These are phyloP conservation scores for Acronicta leporina DNA, from an alignment of 2,888 invertebrate species.

Conservation along the genomic window DNA sequence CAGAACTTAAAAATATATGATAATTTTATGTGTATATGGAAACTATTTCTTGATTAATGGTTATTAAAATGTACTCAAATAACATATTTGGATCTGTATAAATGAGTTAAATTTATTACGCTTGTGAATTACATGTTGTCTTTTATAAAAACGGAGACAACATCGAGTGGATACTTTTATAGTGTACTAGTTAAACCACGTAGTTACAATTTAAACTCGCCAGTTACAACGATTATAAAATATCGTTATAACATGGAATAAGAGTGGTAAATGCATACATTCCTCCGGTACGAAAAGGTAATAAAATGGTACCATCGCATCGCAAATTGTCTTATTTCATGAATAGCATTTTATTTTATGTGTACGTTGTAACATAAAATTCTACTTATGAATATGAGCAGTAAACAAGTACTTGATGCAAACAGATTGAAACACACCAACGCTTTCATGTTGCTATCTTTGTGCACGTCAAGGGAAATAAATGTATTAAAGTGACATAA, in stretches of 20 bases:
- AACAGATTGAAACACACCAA: constrained; percentile 40
- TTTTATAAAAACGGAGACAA: constrained; percentile 35
- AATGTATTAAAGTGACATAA: constrained; percentile 7
- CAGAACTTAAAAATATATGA: too few relatives aligned
- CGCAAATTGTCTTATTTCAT: constrained; percentile 67
- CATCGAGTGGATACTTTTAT: constrained; percentile 19
- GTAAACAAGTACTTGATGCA: constrained; percentile 47
- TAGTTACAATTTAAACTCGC: constrained; percentile 62
- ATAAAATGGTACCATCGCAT: constrained; percentile 63
- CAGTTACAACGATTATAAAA: constrained; percentile 58
- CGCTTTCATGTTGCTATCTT: constrained; percentile 28
- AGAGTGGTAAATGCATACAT: constrained; percentile 40
- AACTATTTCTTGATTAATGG: too few relatives aligned
- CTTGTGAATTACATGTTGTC: constrained; percentile 17
- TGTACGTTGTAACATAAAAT: constrained; percentile 60
- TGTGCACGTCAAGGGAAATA: constrained; percentile 8
- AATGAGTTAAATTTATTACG: background rate
- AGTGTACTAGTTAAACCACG: constrained; percentile 43
- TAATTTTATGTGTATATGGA: too few relatives aligned
- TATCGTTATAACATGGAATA: constrained; percentile 36
- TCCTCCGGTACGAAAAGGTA: constrained; percentile 48
- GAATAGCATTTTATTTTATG: constrained; percentile 65
- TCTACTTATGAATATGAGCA: constrained; percentile 49
- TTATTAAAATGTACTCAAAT: too few relatives aligned
- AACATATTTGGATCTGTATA: background rate